These are phyloP conservation scores for Pseudoatta argentina DNA, from an alignment of 1,140 invertebrate genomes.

Conservation along the genomic window DNA sequence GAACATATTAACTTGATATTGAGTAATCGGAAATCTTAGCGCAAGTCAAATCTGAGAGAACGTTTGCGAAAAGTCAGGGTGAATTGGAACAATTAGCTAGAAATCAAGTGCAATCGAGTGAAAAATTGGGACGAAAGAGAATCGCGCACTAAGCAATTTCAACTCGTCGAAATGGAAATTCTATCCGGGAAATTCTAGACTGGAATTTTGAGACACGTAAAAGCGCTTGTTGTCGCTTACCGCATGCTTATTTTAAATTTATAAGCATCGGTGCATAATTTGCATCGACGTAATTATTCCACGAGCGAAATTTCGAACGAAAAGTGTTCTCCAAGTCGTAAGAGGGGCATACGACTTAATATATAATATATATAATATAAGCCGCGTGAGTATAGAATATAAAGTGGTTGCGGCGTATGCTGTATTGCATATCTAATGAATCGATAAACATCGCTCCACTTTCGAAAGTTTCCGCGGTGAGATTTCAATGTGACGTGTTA, in stretches of 20 bases:
- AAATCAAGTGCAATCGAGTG: conserved; percentile 5
- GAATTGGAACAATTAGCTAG: conserved; percentile 32
- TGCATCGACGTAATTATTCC: conserved; percentile 42
- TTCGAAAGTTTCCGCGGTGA: conserved; percentile 29
- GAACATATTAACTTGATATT: neutral
- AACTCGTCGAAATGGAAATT: neutral
- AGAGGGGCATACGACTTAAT: neutral
- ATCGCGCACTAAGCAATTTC: neutral
- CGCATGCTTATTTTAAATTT: conserved; percentile 32
- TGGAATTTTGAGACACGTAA: conserved; percentile 13
- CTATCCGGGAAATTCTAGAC: neutral
- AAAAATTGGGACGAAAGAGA: conserved; percentile 12
- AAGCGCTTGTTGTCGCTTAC: neutral
- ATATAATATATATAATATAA: conserved; percentile 55
- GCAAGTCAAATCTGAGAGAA: neutral
- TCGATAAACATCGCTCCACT: conserved; percentile 54
- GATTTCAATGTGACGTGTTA: conserved; percentile 19
- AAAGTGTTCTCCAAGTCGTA: conserved; percentile 9
- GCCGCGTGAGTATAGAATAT: conserved; percentile 42
- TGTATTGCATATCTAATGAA: conserved; percentile 49
- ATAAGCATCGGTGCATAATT: conserved; percentile 39
- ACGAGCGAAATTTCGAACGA: conserved; percentile 26
- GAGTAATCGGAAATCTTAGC: conserved; percentile 6
- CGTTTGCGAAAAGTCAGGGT: neutral
- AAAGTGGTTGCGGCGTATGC: conserved; percentile 26